Conservation (phyloP, 2,797 vertebrate genomes). For the Choloepus didactylus region DNA sequence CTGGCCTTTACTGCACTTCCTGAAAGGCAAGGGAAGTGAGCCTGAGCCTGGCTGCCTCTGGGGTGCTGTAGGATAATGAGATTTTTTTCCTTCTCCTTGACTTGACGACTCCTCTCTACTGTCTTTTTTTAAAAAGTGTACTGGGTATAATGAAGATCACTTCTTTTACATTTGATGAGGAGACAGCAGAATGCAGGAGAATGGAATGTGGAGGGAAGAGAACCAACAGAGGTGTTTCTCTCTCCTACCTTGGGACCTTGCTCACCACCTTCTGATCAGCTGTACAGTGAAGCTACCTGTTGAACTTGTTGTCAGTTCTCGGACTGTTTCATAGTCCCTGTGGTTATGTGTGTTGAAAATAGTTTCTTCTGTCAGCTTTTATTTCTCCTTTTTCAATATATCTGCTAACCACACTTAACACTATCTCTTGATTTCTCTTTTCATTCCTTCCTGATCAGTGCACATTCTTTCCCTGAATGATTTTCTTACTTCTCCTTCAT, state of each 20-base stretch:
- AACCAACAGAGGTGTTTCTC: not conserved
- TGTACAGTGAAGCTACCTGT: not conserved
- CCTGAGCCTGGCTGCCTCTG: not conserved
- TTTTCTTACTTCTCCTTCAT: not conserved
- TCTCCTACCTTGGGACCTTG: not conserved
- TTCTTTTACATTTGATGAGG: not conserved
- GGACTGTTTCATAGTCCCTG: not conserved
- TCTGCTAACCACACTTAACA: not conserved
- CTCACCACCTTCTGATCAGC: too few relatives aligned
- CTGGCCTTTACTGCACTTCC: not conserved
- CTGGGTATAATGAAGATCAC: not conserved
- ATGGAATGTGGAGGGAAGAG: not conserved
- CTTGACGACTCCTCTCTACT: conserved; percentile 2
- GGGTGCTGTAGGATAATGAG: not conserved
- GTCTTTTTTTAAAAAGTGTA: not conserved
- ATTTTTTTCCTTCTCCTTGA: not conserved
- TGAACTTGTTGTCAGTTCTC: not conserved
- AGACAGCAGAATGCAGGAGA: not conserved
- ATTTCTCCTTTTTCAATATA: not conserved
- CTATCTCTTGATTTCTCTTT: not conserved
- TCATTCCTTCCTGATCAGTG: not conserved
- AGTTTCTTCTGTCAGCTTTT: not conserved
- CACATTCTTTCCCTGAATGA: not conserved
- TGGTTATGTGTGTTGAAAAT: rapidly evolving
- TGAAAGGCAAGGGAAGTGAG: not conserved